Base-by-base conservation (phyloP, 2,113 vertebrate species). In the Porphyrio hochstetteri region DNA sequence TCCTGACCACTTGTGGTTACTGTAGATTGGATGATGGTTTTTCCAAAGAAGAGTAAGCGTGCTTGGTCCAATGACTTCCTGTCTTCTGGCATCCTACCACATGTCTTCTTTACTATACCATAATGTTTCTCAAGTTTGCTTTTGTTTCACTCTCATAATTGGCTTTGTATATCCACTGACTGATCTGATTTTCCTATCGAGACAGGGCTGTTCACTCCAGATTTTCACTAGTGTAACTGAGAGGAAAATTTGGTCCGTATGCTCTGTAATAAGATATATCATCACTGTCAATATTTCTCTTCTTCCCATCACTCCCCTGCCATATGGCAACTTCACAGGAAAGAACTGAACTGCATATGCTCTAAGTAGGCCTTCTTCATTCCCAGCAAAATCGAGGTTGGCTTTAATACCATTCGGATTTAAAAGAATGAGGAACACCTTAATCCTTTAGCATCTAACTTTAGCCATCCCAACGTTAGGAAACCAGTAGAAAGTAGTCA, bases 221-320 rank as follows among this genome's bases (percentile, higher is more conserved):
- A 96, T 96, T 96, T 97, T 97, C 93, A 88, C 95, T 94, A 46
- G 88, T 92, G 80, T 96, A 96, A 97, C 88, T 96, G 95, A 97
- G 95, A 96, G 86, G 76, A 95, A 97, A 97, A 95, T 96, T 96
- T 96, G 64, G 53, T 94, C 93, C 82, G 61, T 92, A 93, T 97
- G 93, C 86, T 97, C 95, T 93, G 90, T 96, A 96, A 94, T 96
- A 94, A 96, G 95, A 92, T 95, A 88, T 96, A 90, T 96, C 93
- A 94, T 94, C 95, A 96, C 93, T 96, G 93, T 96, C 96, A 97
- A 97, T 96, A 95, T 93, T 97, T 97, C 88, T 96, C 95, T 95
- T 97, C 86, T 96, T 96, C 92, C 86, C 90, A 93, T 95, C 95
- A 84, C 90, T 95, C 64, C 65, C 36, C 53, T 95, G 72, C 92